Evolutionary conservation across 2,888 invertebrate species (phyloP), one percentile per base, ranked within the genome.

Genomic region (Hyposoter dolosus): DNA sequence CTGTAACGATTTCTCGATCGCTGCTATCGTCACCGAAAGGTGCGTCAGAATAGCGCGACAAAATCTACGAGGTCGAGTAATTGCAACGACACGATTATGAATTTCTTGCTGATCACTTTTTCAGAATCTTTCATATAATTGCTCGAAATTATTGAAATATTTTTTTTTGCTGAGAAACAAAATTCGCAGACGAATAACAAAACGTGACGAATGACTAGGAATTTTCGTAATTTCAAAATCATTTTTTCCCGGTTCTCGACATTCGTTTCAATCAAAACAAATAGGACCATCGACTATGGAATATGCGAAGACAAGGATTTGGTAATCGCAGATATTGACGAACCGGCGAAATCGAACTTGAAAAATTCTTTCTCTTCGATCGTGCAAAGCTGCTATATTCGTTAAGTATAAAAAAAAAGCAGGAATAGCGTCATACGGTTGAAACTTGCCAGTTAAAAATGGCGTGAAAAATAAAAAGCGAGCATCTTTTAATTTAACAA

Each of bases 1-100:
- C 69, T 60, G 45, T 79, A 60, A 60, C 69, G 69, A 79, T 71
- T 45, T 19, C 35, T 43, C 56, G 69, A 19, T 45, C 45, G 28
- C 71, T 56, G 19, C 60, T 63, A 69, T 79, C 19, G 69, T 79
- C 69, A 71, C 60, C 1, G 40, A 28, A 69, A 79, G 79, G 79
- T 79, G 79, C 63, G 79, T 71, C 56, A n/a, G 68, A 53, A 53
- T 19, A 7, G 53, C n/a, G 50, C 50, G 15, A 35, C 35, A 50
- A 7, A 50, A n/a, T 19, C n/a, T n/a, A 7, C 56, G 56, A 23
- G 28, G 23, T 28, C 28, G 5, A 60, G 23, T 17, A 60, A 60
- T 60, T 28, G 15, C 28, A 28, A 60, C 5, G 12, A 15, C 23
- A 28, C 60, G 1, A 60, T 60, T 23, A 60, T 60, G 12, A 15